Base-by-base conservation (phyloP, 2,113 vertebrate genomes). In the Rhinogobius similis region DNA sequence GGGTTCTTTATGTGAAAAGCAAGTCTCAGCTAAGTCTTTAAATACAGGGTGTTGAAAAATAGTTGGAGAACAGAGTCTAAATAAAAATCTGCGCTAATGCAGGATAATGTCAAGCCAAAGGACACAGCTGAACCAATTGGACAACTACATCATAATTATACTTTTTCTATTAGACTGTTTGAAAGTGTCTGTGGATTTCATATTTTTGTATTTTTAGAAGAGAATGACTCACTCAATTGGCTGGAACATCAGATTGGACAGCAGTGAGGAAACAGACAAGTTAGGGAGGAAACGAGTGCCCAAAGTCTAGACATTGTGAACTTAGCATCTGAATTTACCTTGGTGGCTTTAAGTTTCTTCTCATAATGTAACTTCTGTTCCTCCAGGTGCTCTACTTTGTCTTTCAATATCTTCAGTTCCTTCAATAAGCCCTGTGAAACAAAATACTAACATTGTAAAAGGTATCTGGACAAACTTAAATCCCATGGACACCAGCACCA, bases 311-410 rank as follows among this genome's bases (percentile, higher is more conserved):
- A 84, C 24, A 62, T 5, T 39, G 13, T 55, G 16, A 50, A 38
- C 24, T 50, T 21, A 26, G 6, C 68, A 29, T 27, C 44, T 55
- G 46, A 43, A 65, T 88, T 93, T 95, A 99, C 98, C 94, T 97
- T 97, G 14, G 95, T 97, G 65, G 94, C 94, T 82, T 97, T 96
- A 77, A 99, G 91, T 85, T 95, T 95, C 93, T 94, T 95, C 70
- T 99, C 96, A 0, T 96, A 99, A 50, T 97, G 95, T 44, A 90
- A 89, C 78, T 97, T 95, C 87, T 99, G 96, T n/a, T 94, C 96
- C 88, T 99, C 96, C 79, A 99, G 83, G 69, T 96, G 92, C 68
- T 97, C 95, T 50, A 99, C 96, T 91, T 96, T 97, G 69, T 95
- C 95, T 88, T 95, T 98, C 38, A 99, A 94, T 52, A 92, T 91